Conservation (phyloP, 2,113 vertebrate genomes). For the Pionites leucogaster region DNA sequence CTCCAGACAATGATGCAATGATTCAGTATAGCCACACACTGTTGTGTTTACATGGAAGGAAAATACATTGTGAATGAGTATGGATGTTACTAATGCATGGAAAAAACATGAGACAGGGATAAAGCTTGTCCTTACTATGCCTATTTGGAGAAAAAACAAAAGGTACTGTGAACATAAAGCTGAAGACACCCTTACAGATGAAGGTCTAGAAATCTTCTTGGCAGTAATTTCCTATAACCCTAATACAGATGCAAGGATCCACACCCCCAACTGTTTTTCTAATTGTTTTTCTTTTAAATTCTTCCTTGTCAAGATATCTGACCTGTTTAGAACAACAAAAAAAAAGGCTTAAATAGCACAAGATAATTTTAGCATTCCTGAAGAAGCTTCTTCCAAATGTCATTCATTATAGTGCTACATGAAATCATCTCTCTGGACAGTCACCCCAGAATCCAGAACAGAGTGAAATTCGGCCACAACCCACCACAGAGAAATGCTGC, state of each 20-base stretch:
- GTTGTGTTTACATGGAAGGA: not conserved
- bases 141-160: not conserved
- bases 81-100: not conserved
- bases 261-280: not conserved
- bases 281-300: not conserved
- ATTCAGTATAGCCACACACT: not conserved
- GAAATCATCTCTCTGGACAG: conserved; percentile 18
- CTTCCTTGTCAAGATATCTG: not conserved
- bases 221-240: not conserved
- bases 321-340: not conserved
- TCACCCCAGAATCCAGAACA: conserved; percentile 20
- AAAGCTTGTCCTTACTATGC: not conserved
- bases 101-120: not conserved
- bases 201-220: not conserved
- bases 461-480: conserved; percentile 16
- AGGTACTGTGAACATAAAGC: not conserved
- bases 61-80: not conserved
- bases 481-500: conserved; percentile 21
- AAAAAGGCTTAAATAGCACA: not conserved
- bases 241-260: not conserved
- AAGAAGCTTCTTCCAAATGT: conserved; percentile 23
- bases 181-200: not conserved
- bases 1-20: not conserved
- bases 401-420: not conserved
- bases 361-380: conserved; percentile 31